phyloP scores from a whole-genome alignment of 1,140 invertebrate genomes.

The Drosophila melanica region DNA sequence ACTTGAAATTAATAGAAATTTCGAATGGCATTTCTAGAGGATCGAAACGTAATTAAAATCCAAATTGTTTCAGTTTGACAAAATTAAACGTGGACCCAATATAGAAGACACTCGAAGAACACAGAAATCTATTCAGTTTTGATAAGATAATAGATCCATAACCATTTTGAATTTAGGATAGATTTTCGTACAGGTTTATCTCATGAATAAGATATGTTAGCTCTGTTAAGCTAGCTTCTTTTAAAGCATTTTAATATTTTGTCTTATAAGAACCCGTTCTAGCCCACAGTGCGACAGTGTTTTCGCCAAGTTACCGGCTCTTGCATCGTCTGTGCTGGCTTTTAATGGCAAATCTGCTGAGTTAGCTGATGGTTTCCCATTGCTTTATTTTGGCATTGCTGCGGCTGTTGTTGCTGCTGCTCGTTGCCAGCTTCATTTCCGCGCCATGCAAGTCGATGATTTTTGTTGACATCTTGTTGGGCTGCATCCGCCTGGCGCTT shows the following conservation, averaged over 20 bases:
- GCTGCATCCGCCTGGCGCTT: constrained; percentile 52
- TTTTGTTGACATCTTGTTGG: constrained; percentile 77
- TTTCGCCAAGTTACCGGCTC: constrained; percentile 5
- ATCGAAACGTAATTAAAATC: no score
- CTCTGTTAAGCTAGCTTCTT: no score
- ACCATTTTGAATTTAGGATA: no score
- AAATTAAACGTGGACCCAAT: no score
- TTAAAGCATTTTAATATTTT: neutral
- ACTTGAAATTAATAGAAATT: no score
- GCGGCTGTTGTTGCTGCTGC: constrained; percentile 15
- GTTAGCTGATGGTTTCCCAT: constrained; percentile 53
- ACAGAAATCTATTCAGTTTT: no score
- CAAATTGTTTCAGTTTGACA: no score
- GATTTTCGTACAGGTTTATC: no score
- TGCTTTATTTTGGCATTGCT: constrained; percentile 60
- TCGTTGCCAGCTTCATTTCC: constrained; percentile 66
- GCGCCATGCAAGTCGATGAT: constrained; percentile 70
- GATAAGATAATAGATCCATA: no score
- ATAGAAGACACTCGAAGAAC: no score
- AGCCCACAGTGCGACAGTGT: constrained; percentile 1
- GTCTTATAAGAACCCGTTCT: neutral
- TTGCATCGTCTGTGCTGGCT: constrained; percentile 9
- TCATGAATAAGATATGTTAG: no score
- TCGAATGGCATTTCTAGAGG: no score
- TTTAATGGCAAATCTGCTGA: constrained; percentile 49